Evolutionary conservation across 2,113 vertebrate genomes (phyloP), one percentile per base, ranked within the genome.

Genomic region (Brachyistius frenatus): DNA sequence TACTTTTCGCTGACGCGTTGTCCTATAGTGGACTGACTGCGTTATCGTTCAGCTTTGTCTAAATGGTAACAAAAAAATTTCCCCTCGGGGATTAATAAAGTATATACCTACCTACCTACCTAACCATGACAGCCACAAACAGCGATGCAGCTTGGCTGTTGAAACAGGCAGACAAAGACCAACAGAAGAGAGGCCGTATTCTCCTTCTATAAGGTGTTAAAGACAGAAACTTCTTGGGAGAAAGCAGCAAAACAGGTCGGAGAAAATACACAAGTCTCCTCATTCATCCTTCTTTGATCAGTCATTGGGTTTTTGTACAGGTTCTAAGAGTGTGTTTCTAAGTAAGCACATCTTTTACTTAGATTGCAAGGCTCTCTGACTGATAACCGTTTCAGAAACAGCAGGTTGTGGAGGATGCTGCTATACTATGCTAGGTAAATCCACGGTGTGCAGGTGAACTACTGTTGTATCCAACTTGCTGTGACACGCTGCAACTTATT

Each of bases 401-500:
- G 54, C 44, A 62, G 10, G 53, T 16, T 66, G 50, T 35, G 35
- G 1, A 55, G 30, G 1, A 66, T 47, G 61, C 16, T 73, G 58
- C 57, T 60, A 14, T 31, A 50, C 33, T 44, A 10, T 1, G n/a
- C 35, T 15, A 1, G 31, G 47, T 14, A 41, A 62, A 65, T 61
- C 37, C 7, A 60, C 5, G 54, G 14, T 15, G 54, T 39, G 41
- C 53, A 84, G 58, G 70, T 74, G 53, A 72, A 62, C 44, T 33
- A 52, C 46, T 0, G 37, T 33, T 73, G 46, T 23, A 23, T 15
- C 63, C 49, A 53, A 67, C 33, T 74, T 15, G n/a, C 39, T 7
- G 35, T 39, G n/a, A 74, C 70, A 66, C 10, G 8, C 71, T 72
- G 56, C 33, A 58, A 53, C 65, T 73, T 86, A 68, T 70, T 79